Conservation (phyloP, 2,113 vertebrate species). For the Irena cyanogastra region DNA sequence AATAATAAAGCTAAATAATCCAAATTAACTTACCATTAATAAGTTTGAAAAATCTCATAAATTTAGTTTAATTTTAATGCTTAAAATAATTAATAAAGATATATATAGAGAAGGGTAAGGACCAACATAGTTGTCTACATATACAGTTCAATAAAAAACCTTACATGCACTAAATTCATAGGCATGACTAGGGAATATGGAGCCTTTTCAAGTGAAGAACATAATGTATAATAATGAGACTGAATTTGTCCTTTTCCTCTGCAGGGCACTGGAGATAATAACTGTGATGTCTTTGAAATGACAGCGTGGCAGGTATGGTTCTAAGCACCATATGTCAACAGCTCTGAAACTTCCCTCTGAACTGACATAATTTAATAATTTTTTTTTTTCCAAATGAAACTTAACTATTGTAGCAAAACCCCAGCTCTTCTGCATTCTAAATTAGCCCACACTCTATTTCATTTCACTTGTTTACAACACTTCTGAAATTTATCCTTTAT, state of each 20-base stretch:
- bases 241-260: background rate
- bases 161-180: background rate
- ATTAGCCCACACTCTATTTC: background rate
- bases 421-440: background rate
- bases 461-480: background rate
- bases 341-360: background rate
- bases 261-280: background rate
- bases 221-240: background rate
- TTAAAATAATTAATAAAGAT: background rate
- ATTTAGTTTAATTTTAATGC: background rate
- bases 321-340: rapidly evolving
- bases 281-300: background rate
- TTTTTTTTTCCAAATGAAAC: background rate
- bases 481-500: background rate
- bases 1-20: background rate
- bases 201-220: background rate
- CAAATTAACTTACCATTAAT: background rate
- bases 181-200: background rate
- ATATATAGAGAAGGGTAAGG: background rate
- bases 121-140: background rate
- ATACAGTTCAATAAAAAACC: background rate
- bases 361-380: background rate
- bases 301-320: background rate
- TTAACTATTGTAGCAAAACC: background rate
- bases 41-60: background rate